These are phyloP conservation scores for Cheiracanthium punctorium DNA, from an alignment of 2,888 invertebrate genomes.

Conservation along the genomic window DNA sequence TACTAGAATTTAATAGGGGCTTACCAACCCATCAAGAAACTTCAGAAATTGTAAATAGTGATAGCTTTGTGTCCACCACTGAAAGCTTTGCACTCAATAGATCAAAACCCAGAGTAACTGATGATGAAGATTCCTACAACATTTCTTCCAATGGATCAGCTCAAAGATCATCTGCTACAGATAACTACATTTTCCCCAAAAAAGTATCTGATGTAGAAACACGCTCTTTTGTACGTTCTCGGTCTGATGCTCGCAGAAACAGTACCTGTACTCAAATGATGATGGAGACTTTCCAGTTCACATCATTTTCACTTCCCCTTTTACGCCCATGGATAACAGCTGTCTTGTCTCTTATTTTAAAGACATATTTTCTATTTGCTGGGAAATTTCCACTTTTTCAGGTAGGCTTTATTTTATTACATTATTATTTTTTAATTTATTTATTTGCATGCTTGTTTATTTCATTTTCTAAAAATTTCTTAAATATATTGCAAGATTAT, in stretches of 20 bases:
- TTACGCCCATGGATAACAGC: constrained; percentile 48
- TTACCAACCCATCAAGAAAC: not conserved
- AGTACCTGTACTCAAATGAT: constrained; percentile 66
- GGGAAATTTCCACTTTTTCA: constrained; percentile 16
- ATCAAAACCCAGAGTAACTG: not conserved
- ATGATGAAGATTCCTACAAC: not conserved
- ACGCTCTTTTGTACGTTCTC: constrained; percentile 58
- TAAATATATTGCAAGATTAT: too few species aligned
- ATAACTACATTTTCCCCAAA: constrained; percentile 65
- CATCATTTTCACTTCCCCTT: constrained; percentile 38
- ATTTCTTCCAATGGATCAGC: constrained; percentile 38
- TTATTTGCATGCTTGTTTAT: too few species aligned
- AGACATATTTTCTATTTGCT: constrained; percentile 20
- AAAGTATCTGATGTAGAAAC: constrained; percentile 70
- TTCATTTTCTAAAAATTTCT: too few species aligned
- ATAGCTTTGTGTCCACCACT: not conserved
- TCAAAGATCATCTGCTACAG: constrained; percentile 20
- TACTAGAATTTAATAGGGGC: not conserved
- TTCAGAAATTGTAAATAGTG: not conserved
- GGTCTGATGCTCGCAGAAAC: constrained; percentile 53
- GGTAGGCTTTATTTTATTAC: not conserved
- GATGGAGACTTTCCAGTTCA: constrained; percentile 63
- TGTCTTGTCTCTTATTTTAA: constrained; percentile 30
- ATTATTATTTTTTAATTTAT: too few species aligned
- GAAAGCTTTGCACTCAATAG: not conserved